phyloP scores from a whole-genome alignment of 2,113 vertebrate genomes.

The Trematocara nigrifrons region DNA sequence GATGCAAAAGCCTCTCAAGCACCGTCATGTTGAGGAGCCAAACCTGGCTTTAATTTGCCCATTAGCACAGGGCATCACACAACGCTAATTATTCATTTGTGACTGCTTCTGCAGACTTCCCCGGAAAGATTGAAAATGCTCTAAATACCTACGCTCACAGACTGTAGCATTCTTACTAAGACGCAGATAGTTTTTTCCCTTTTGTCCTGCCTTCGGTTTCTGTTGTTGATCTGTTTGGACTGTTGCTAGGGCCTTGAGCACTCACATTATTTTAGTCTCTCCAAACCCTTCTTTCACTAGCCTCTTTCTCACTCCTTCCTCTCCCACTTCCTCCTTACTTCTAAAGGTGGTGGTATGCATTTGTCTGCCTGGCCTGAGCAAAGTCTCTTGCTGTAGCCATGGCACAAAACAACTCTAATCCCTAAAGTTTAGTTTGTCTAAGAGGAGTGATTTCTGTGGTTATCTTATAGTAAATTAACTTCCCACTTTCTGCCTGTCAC shows the following conservation, averaged over 20 bases:
- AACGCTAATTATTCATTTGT: slow-evolving; percentile 9
- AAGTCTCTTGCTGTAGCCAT: not conserved
- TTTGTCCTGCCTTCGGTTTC: not conserved
- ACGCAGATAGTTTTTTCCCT: not conserved
- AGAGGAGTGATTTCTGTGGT: slow-evolving; percentile 33
- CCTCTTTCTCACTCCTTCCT: slow-evolving; percentile 33
- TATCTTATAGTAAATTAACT: slow-evolving; percentile 41
- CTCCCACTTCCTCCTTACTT: slow-evolving; percentile 17
- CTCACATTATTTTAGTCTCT: slow-evolving; percentile 39
- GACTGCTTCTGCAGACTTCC: not conserved
- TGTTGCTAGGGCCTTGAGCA: slow-evolving; percentile 67
- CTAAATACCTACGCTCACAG: not conserved
- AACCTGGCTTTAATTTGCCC: slow-evolving; percentile 34
- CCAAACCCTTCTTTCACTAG: not conserved
- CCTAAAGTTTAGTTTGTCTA: slow-evolving; percentile 49
- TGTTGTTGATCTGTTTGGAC: slow-evolving; percentile 62
- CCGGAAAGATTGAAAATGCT: not conserved
- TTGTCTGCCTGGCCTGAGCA: slow-evolving; percentile 41
- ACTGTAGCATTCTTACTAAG: not conserved
- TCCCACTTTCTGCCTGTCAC: not conserved
- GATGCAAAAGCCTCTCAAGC: slow-evolving; percentile 40
- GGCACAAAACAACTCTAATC: slow-evolving; percentile 14
- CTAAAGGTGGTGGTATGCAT: slow-evolving; percentile 13
- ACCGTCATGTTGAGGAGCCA: slow-evolving; percentile 22
- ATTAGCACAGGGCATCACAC: slow-evolving; percentile 22